Base-by-base conservation (phyloP, 2,113 vertebrate genomes). In the Riparia riparia region DNA sequence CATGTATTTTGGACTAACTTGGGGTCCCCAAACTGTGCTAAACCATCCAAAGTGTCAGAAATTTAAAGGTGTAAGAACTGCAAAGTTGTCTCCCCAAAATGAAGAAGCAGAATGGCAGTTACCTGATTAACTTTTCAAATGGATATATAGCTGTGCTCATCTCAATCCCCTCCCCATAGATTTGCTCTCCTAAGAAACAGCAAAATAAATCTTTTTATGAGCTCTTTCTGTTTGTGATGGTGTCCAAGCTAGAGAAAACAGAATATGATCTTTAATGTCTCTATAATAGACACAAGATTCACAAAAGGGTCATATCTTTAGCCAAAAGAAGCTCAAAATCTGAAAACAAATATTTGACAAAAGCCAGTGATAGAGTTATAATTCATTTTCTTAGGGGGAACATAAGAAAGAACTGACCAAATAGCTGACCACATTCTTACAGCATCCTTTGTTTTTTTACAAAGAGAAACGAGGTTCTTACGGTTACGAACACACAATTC, bases 1-100 rank as follows among this genome's bases (percentile, higher is more conserved):
- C 0, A 0, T 26, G 5, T 57, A 17, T 58, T 71, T 29, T 76
- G 41, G 65, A 64, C 7, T 53, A 45, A 74, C 2, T 9, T 0
- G 1, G 24, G 16, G 24, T 19, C 29, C 29, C 28, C 32, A 34
- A 29, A 47, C 20, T 70, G 17, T 49, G 16, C 22, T 65, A 57
- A 49, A 77, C 5, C 8, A 61, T 21, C 57, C 15, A 51, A 76
- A 80, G 21, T 10, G 24, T 56, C 3, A 8, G 45, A 70, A 82
- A 73, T 70, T 37, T 28, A 70, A 60, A n/a, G 2, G 5, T 54
- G 5, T 25, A 56, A 56, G 31, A 56, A 78, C 6, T 53, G 17
- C 10, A 49, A 54, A 60, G 24, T 26, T 74, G 7, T 58, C 8
- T 66, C 21, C 7, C 11, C 8, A 64, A 82, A 92, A 82, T 31